Evolutionary conservation across 2,888 invertebrate species (phyloP).

Genomic region (Sialis lutaria): DNA sequence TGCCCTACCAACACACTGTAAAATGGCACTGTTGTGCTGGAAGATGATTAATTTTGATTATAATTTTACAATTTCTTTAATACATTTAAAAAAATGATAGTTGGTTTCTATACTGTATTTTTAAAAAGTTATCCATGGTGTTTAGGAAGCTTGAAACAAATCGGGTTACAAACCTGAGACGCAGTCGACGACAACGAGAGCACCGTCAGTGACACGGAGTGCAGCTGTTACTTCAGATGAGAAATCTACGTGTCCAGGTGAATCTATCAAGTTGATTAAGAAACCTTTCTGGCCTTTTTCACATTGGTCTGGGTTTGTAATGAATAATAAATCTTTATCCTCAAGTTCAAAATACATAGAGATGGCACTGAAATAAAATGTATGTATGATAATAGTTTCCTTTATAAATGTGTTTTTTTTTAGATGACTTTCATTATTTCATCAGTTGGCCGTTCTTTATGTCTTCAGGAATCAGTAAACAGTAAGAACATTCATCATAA

Average conservation of each 20-base stretch:
- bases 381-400: slow-evolving; percentile 1
- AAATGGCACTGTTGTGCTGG: slow-evolving; percentile 19
- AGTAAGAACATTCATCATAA: too few species aligned
- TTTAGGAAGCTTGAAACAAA: background rate
- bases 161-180: slow-evolving; percentile 66
- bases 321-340: slow-evolving; percentile 86
- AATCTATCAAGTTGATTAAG: slow-evolving; percentile 99
- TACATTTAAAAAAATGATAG: background rate
- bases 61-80: background rate
- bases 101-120: background rate
- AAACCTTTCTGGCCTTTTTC: slow-evolving; percentile 88
- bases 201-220: slow-evolving; percentile 98
- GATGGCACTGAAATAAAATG: slow-evolving; percentile 60
- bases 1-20: slow-evolving; percentile 11
- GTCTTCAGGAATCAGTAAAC: too few species aligned
- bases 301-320: slow-evolving; percentile 77
- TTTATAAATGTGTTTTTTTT: too few species aligned
- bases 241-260: slow-evolving; percentile 99
- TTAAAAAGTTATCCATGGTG: background rate
- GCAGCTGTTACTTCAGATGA: slow-evolving; percentile 99
- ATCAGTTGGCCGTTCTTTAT: too few species aligned
- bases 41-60: slow-evolving; percentile 8
- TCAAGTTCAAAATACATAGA: slow-evolving; percentile 98
- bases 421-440: too few species aligned
- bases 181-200: slow-evolving; percentile 98